A percentile compares a stretch with the other conserved stretches of the same genome.
Conservation (phyloP, 2,113 vertebrate species). For the Pogonocichla stellata region DNA sequence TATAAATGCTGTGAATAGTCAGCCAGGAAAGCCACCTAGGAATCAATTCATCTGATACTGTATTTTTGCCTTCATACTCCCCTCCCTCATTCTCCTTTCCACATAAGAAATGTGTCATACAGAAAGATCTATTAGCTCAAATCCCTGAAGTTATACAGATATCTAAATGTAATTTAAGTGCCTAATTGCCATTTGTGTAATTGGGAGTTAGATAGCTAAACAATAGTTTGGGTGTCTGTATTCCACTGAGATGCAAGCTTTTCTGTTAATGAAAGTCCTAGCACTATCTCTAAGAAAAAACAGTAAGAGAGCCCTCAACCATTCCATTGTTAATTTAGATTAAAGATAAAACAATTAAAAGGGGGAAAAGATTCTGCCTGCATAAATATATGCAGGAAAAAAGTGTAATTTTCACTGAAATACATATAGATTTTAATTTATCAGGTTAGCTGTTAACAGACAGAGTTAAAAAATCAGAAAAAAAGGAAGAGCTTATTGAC, state of each 20-base stretch:
- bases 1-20: background rate
- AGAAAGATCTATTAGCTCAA: conserved; percentile 18
- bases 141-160: conserved; percentile 27
- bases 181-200: conserved; percentile 34
- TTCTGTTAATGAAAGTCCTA: background rate
- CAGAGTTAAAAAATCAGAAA: background rate
- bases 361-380: background rate
- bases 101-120: conserved; percentile 4
- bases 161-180: conserved; percentile 1
- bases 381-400: background rate
- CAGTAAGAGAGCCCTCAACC: background rate
- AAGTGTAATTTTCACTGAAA: background rate
- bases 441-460: background rate
- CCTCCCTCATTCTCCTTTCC: background rate
- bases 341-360: background rate
- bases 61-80: background rate
- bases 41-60: background rate
- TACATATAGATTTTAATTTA: background rate
- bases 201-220: conserved; percentile 22
- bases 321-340: background rate
- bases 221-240: conserved; percentile 30
- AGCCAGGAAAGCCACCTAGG: background rate
- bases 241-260: background rate
- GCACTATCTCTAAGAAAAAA: background rate
- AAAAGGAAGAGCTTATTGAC: background rate